These are phyloP conservation scores for Palythoa grandiflora DNA, from an alignment of 92 coral and sea anemone genomes.

Conservation along the genomic window DNA sequence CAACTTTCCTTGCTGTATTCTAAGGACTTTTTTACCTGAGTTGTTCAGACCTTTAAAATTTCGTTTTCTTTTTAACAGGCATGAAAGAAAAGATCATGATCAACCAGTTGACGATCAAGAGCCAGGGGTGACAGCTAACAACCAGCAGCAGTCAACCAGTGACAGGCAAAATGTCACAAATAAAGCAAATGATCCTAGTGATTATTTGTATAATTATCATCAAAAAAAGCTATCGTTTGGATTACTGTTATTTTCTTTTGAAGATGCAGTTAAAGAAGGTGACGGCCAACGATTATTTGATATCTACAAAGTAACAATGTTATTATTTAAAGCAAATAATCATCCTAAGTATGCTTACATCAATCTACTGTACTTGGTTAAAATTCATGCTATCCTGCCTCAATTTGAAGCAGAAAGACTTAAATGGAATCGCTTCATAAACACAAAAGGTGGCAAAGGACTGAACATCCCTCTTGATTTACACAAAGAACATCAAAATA, in stretches of 20 bases:
- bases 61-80: no score
- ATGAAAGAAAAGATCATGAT: no score
- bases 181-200: not conserved
- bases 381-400: slow-evolving; percentile 58
- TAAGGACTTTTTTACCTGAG: no score
- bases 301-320: slow-evolving; percentile 58
- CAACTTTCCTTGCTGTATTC: no score
- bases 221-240: slow-evolving; percentile 65
- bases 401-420: slow-evolving; percentile 61
- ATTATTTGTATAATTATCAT: slow-evolving; percentile 69
- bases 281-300: slow-evolving; percentile 74
- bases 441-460: slow-evolving; percentile 71
- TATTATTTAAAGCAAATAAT: slow-evolving; percentile 62
- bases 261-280: slow-evolving; percentile 75
- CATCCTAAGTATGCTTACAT: slow-evolving; percentile 75
- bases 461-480: slow-evolving; percentile 68
- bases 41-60: no score
- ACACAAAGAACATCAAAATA: slow-evolving; percentile 71
- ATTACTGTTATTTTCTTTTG: slow-evolving; percentile 56
- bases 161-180: not conserved
- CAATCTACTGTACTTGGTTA: slow-evolving; percentile 51
- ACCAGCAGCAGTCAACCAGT: not conserved
- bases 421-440: slow-evolving; percentile 71
- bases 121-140: not conserved
- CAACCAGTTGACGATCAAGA: no score